These are phyloP conservation scores for Dusona sp. DNA, from an alignment of 2,888 invertebrate species.

Conservation along the genomic window DNA sequence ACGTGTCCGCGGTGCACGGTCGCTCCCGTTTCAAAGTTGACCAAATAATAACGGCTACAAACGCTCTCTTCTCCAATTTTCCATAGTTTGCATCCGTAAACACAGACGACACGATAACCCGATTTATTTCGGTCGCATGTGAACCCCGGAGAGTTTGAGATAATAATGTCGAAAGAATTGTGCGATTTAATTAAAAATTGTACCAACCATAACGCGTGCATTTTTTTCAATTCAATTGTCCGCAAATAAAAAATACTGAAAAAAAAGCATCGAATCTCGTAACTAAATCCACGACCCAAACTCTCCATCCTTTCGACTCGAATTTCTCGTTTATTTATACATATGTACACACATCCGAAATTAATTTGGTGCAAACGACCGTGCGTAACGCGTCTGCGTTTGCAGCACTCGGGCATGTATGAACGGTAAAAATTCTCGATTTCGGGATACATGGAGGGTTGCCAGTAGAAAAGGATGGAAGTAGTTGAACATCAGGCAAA, in stretches of 20 bases:
- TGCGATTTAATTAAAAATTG: constrained; percentile 30
- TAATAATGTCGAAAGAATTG: constrained; percentile 13
- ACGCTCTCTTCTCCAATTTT: constrained; percentile 46
- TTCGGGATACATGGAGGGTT: constrained; percentile 15
- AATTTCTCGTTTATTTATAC: constrained; percentile 48
- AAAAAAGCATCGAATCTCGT: not conserved
- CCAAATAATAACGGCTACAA: constrained; percentile 58
- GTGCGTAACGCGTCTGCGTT: constrained; percentile 49
- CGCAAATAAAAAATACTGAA: not conserved
- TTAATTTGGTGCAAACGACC: constrained; percentile 68
- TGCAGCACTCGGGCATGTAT: constrained; percentile 25
- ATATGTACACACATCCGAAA: constrained; percentile 51
- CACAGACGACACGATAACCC: constrained; percentile 34
- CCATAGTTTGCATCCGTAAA: constrained; percentile 42
- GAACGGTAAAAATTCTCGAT: constrained; percentile 44
- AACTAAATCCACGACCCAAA: constrained; percentile 20
- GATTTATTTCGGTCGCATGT: constrained; percentile 34
- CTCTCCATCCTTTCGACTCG: not conserved
- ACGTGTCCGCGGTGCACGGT: not conserved
- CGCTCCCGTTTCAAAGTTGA: constrained; percentile 51
- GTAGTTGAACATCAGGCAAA: not conserved
- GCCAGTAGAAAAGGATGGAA: constrained; percentile 30
- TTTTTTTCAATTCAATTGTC: constrained; percentile 21
- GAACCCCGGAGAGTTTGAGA: not conserved
- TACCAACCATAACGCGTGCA: not conserved